A percentile compares a stretch with the other conserved stretches of the same genome.
phyloP scores from a whole-genome alignment of 1,140 invertebrate species.

The Marisa cornuarietis region DNA sequence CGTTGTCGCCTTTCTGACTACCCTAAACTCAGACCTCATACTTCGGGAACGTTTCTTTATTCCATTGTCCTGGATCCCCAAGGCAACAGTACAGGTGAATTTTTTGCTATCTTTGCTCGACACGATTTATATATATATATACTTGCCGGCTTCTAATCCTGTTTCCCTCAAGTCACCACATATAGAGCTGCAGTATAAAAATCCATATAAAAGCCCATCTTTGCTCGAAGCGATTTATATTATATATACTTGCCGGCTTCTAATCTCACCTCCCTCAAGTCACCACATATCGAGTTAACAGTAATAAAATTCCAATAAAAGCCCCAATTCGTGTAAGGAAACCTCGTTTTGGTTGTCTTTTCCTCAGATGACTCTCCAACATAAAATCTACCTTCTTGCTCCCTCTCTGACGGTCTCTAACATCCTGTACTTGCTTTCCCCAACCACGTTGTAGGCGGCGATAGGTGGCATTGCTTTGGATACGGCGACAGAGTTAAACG shows the following conservation, averaged over 20 bases:
- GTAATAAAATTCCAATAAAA: too few relatives aligned
- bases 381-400: not conserved
- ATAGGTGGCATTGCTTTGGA: constrained; percentile 71
- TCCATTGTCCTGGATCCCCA: constrained; percentile 88
- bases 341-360: too few relatives aligned
- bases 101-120: not conserved
- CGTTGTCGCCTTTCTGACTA: constrained; percentile 70
- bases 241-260: too few relatives aligned
- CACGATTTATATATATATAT: too few relatives aligned
- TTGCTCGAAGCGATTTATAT: too few relatives aligned
- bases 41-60: constrained; percentile 89
- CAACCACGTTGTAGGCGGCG: constrained; percentile 46
- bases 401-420: not conserved
- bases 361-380: too few relatives aligned
- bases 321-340: too few relatives aligned
- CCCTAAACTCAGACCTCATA: constrained; percentile 75
- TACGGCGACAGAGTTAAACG: constrained; percentile 66
- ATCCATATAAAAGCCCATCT: not conserved
- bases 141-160: too few relatives aligned
- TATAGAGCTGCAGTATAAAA: too few relatives aligned
- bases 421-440: not conserved
- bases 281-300: too few relatives aligned
- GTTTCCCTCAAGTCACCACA: too few relatives aligned
- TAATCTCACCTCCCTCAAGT: too few relatives aligned
- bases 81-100: constrained; percentile 71